Base-by-base conservation (phyloP, 2,113 vertebrate species). In the Larimichthys crocea region DNA sequence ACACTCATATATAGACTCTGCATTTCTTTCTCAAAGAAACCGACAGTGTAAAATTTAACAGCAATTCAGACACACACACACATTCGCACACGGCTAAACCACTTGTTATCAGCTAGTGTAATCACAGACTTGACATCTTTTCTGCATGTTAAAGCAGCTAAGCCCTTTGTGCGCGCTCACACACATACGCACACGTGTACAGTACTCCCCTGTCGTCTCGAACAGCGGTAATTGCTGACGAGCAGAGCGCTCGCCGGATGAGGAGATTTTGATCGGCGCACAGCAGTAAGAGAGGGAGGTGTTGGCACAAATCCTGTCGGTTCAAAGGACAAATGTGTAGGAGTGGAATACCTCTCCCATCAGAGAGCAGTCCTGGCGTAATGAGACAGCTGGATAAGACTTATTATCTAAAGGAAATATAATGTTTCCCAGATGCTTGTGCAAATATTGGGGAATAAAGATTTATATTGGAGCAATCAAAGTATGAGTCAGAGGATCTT, bases 91-190 rank as follows among this genome's bases (percentile, higher is more conserved):
- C 10, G 15, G 74, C 57, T 88, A 81, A 90, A 83, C 64, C 71
- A 67, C 79, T 80, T 82, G 77, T 87, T 93, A 93, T 92, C 91
- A 87, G 85, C 70, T 3, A 49, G 68, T 78, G 59, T 92, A 91
- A 94, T 92, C 93, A 92, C 86, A 91, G 90, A 85, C 84, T 83
- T 92, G 86, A 94, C 92, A 93, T 91, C 86, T 89, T 92, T 91
- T 90, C 91, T 91, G 89, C 89, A 90, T 89, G 91, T 92, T 90
- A 92, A 88, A 90, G 87, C 92, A 74, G 85, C 76, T 89, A 80
- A 91, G 80, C 87, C 84, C 85, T 90, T 85, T 90, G 85, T 83
- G 79, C 70, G 65, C 44, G 0, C 60, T 50, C 82, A 52, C 64
- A 64, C 71, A 31, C 73, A 49, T 4, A 42, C 7, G 10, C 67